A percentile compares a stretch with the other conserved stretches of the same genome.
Conservation (phyloP, 2,888 invertebrate genomes). For the Netelia virgata region DNA sequence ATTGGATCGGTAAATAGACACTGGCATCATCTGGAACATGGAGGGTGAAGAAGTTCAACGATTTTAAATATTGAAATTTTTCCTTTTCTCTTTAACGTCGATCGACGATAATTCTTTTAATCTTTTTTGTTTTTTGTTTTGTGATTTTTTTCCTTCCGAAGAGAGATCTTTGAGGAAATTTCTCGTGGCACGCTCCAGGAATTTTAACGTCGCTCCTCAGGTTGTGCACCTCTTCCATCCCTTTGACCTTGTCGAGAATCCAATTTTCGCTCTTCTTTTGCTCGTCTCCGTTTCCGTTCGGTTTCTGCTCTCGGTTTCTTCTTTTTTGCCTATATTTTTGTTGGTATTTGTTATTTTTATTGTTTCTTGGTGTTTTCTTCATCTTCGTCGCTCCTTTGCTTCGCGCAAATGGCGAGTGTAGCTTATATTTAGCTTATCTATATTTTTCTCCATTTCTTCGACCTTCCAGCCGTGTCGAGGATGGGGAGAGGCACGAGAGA, state of each 20-base stretch:
- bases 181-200: background rate
- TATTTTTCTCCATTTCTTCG: slow-evolving; percentile 51
- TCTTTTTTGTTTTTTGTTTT: background rate
- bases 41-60: background rate
- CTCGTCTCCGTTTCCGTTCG: slow-evolving; percentile 20
- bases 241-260: slow-evolving; percentile 31
- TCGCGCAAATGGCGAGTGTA: background rate
- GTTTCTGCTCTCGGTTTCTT: slow-evolving; percentile 5
- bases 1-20: background rate
- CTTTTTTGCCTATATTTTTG: slow-evolving; percentile 2
- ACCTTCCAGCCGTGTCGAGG: slow-evolving; percentile 39
- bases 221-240: slow-evolving; percentile 15
- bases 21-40: background rate
- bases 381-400: background rate
- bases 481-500: slow-evolving; percentile 26
- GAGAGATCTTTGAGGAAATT: background rate
- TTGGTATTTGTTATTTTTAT: background rate
- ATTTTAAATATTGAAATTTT: background rate
- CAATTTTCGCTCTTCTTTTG: slow-evolving; percentile 35
- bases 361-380: no score
- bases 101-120: background rate
- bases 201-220: background rate
- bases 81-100: background rate
- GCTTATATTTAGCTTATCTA: background rate
- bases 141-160: background rate